Conservation (phyloP, 2,797 vertebrate genomes). For the Florisuga fusca region DNA sequence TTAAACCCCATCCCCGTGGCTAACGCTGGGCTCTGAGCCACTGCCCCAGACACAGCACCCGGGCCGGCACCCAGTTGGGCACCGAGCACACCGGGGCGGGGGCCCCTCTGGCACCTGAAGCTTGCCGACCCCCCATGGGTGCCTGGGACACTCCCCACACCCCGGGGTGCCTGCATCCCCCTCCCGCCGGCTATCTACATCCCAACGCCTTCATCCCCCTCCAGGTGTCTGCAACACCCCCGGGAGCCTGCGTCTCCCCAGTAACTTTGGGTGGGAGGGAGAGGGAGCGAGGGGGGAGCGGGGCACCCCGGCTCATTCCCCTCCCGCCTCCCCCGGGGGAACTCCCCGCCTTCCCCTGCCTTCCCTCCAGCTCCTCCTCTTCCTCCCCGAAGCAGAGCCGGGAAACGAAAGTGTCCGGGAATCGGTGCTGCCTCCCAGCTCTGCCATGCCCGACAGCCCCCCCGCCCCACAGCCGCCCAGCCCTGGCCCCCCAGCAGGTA, state of each 20-base stretch:
- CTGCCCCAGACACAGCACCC: background rate
- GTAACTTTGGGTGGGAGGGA: too few relatives aligned
- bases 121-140: too few relatives aligned
- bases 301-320: too few relatives aligned
- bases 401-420: background rate
- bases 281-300: too few relatives aligned
- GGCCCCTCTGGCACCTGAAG: background rate
- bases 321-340: background rate
- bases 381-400: too few relatives aligned
- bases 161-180: background rate
- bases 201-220: background rate
- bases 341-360: background rate
- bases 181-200: background rate
- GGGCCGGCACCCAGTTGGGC: background rate
- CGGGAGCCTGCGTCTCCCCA: too few relatives aligned
- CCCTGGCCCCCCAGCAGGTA: background rate
- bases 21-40: accelerated
- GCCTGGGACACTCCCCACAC: too few relatives aligned
- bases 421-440: accelerated
- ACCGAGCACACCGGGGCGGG: background rate
- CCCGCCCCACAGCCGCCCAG: too few relatives aligned
- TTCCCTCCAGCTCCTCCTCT: background rate
- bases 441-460: too few relatives aligned
- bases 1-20: background rate
- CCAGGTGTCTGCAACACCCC: too few relatives aligned